Base-by-base conservation (phyloP, 2,113 vertebrate genomes). In the Acanthochromis polyacanthus region DNA sequence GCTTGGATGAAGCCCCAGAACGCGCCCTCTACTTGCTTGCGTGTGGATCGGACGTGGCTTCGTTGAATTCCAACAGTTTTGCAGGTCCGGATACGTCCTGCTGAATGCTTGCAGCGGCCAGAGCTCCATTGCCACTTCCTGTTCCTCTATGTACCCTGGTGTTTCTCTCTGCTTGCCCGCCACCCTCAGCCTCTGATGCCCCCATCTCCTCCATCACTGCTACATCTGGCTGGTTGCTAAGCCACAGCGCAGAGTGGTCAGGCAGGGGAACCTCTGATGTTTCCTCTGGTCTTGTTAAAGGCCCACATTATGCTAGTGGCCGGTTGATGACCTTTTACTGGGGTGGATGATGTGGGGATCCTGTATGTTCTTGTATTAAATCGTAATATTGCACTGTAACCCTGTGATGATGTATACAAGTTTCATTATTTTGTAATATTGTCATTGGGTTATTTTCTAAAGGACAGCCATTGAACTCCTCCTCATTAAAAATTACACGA, bases 331-430 rank as follows among this genome's bases (percentile, higher is more conserved):
- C 92, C 92, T n/a, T n/a, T n/a, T n/a, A 95, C 93, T 94, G n/a
- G n/a, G n/a, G 95, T 94, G 93, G 94, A 88, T 80, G 72, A 90
- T 86, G 88, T 89, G 89, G 90, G 89, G 76, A 88, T 88, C 91
- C 90, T 93, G 91, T 93, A 92, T 93, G n/a, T 83, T 87, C 91
- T n/a, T 95, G 94, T 95, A 95, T n/a, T 93, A 95, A 95, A 95
- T 95, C n/a, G 94, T 95, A n/a, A 95, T 87, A 95, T 95, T 94
- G 94, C n/a, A 95, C 94, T 95, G 94, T 95, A 95, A 93, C 95
- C 95, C 93, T 95, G 95, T 95, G 95, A 95, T 95, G 94, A 95
- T 95, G 95, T 95, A 95, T n/a, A 95, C 94, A 95, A 95, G n/a
- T 95, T 94, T 94, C 94, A 92, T 95, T 95, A 95, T n/a, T 95